Evolutionary conservation across 2,113 vertebrate genomes (phyloP).

Genomic region (Anguilla japonica): DNA sequence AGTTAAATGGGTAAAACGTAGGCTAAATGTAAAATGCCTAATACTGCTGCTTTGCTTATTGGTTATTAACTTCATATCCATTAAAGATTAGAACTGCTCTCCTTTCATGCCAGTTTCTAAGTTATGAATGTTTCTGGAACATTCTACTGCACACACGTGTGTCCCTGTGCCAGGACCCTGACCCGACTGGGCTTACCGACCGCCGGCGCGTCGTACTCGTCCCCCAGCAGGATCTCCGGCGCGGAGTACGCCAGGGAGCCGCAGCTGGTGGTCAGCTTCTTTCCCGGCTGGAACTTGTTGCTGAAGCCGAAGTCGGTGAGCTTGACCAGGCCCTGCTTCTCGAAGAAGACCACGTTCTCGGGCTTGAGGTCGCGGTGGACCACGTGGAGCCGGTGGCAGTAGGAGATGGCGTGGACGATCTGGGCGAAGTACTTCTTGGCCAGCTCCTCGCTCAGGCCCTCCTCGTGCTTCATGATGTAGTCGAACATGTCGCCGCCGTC

Average conservation of each 20-base stretch:
- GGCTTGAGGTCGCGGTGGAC: conserved; percentile 33
- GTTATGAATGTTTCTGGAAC: no score
- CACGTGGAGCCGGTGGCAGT: conserved; percentile 82
- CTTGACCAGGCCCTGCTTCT: conserved; percentile 88
- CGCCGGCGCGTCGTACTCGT: conserved; percentile 95
- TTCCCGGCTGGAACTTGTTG: conserved; percentile 95
- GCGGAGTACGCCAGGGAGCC: conserved; percentile 97
- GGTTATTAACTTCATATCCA: no score
- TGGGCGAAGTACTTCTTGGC: conserved; percentile 85
- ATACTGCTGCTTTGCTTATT: no score
- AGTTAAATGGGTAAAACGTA: no score
- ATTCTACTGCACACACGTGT: neutral
- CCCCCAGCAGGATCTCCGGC: conserved; percentile 94
- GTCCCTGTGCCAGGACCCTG: neutral
- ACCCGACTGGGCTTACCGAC: conserved; percentile 72
- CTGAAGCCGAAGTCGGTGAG: conserved; percentile 98
- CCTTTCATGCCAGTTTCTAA: no score
- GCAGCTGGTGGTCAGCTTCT: conserved; percentile 93
- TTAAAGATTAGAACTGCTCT: no score
- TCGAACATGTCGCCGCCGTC: conserved; percentile 86
- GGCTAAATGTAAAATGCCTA: no score
- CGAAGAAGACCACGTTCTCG: conserved; percentile 70
- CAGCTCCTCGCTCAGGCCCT: conserved; percentile 78
- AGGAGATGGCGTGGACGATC: conserved; percentile 83
- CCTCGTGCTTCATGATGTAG: conserved; percentile 85